A percentile compares a stretch with the other conserved stretches of the same genome.
These are phyloP conservation scores for Agrypnus murinus DNA, from an alignment of 2,888 invertebrate species.

Conservation along the genomic window DNA sequence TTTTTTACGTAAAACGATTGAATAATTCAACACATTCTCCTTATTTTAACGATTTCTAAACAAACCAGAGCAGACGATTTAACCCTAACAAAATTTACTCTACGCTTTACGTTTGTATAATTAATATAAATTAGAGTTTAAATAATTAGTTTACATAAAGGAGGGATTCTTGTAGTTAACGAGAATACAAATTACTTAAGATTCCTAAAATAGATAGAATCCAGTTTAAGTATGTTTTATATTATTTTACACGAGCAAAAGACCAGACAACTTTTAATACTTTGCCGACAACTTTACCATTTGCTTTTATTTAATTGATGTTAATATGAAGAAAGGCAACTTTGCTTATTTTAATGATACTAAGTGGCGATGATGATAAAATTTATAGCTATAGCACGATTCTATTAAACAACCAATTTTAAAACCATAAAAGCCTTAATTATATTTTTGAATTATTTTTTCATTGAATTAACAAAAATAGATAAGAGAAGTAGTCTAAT, in stretches of 20 bases:
- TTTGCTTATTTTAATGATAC: slow-evolving; percentile 21
- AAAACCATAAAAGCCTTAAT: too few relatives aligned
- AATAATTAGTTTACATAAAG: slow-evolving; percentile 33
- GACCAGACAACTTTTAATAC: slow-evolving; percentile 5
- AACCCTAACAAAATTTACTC: too few relatives aligned
- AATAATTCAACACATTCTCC: too few relatives aligned
- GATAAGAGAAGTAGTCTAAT: too few relatives aligned
- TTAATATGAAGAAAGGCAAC: slow-evolving; percentile 22
- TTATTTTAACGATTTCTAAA: too few relatives aligned
- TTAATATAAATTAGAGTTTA: slow-evolving; percentile 9
- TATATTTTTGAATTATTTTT: too few relatives aligned
- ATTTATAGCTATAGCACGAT: slow-evolving; percentile 8
- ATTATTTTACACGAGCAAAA: slow-evolving; percentile 13
- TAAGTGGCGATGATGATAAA: slow-evolving; percentile 18
- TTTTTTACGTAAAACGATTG: too few relatives aligned
- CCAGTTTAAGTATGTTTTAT: slow-evolving; percentile 34
- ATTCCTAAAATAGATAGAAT: slow-evolving; percentile 39
- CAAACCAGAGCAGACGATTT: too few relatives aligned
- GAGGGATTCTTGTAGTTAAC: slow-evolving; percentile 15
- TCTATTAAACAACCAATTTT: not conserved
- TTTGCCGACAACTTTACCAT: slow-evolving; percentile 25
- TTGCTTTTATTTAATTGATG: slow-evolving; percentile 34
- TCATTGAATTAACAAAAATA: too few relatives aligned
- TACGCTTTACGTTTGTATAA: not conserved
- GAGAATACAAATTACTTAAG: slow-evolving; percentile 33